Evolutionary conservation across 2,888 invertebrate species (phyloP), one percentile per base, ranked within the genome.

Genomic region (Hydropsyche betteni): DNA sequence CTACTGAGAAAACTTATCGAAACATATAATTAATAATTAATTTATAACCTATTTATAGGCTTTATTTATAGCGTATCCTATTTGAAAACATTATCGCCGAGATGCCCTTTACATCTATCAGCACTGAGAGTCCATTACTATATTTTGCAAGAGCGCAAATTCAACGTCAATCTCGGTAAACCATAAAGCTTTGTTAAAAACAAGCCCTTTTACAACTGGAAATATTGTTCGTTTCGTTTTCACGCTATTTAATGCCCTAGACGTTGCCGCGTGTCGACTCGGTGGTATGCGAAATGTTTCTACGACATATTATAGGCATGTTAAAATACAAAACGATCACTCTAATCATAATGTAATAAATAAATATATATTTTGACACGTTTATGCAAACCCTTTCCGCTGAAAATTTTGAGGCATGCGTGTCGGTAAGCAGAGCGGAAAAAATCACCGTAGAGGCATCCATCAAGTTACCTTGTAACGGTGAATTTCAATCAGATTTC

Each of bases 401-500:
- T 12, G 70, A 24, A 53, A 24, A 53, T 70, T 70, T 53, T 70
- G n/a, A 51, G 14, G 51, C 24, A 24, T 53, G 52, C 70, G 44
- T 53, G 14, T 44, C 52, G 33, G 24, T 70, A 70, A 53, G 52
- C 70, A 70, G 70, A 70, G 70, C 70, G 53, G 52, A 36, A 70
- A 70, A 70, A 70, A 53, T 70, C 53, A 69, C 50, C 69, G 38
- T 50, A 69, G 68, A 68, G 68, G 36, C 33, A 68, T 44, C 44
- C 38, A 70, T 64, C 10, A 6, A 53, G 14, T 70, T 53, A 53
- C 77, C 77, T 77, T 77, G 77, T 68, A 75, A 70, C 44, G 16
- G 34, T 73, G 70, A 74, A 74, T 74, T 52, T 55, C 64, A 38
- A 51, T 58, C 69, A 24, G 73, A 58, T 74, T 77, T 77, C 77